A percentile compares a stretch with the other conserved stretches of the same genome.
Conservation (phyloP, 2,113 vertebrate genomes). For the Hippocampus abdominalis region DNA sequence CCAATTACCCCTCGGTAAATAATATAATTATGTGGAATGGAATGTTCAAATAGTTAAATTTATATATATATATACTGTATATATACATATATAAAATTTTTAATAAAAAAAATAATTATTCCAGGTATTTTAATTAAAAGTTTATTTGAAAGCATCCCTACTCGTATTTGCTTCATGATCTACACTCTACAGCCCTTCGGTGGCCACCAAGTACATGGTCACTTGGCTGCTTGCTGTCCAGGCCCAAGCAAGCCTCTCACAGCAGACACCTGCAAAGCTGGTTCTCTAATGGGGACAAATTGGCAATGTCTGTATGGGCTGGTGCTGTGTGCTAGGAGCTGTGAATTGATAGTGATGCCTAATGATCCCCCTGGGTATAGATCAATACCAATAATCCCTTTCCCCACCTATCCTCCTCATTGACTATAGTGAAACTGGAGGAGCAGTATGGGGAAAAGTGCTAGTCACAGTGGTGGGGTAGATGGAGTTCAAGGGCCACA, state of each 20-base stretch:
- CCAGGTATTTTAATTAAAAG: background rate
- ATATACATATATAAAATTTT: conserved; percentile 18
- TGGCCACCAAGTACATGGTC: conserved; percentile 31
- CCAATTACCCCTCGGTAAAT: conserved; percentile 65
- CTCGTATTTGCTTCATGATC: conserved; percentile 7
- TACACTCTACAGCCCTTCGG: background rate
- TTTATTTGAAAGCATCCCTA: conserved; percentile 16
- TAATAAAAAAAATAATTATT: conserved; percentile 26
- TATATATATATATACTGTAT: no score
- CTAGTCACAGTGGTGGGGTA: conserved; percentile 59
- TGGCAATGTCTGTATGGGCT: conserved; percentile 94
- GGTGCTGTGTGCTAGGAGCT: conserved; percentile 90
- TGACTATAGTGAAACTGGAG: conserved; percentile 82
- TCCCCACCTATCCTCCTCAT: conserved; percentile 93
- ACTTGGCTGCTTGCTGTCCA: conserved; percentile 57
- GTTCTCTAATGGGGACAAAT: conserved; percentile 99
- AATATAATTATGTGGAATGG: conserved; percentile 51
- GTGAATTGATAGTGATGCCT: conserved; percentile 99
- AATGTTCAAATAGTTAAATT: conserved; percentile 20
- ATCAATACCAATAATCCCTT: conserved; percentile 99
- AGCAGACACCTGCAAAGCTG: conserved; percentile 88
- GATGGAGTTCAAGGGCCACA: conserved; percentile 56
- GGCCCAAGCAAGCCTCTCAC: conserved; percentile 80
- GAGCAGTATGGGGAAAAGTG: conserved; percentile 57
- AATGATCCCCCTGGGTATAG: conserved; percentile 98